Percentiles rank a stretch among this genome's conserved stretches.
Evolutionary conservation across 2,888 invertebrate genomes (phyloP).

Genomic region (Phyllotreta cruciferae): DNA sequence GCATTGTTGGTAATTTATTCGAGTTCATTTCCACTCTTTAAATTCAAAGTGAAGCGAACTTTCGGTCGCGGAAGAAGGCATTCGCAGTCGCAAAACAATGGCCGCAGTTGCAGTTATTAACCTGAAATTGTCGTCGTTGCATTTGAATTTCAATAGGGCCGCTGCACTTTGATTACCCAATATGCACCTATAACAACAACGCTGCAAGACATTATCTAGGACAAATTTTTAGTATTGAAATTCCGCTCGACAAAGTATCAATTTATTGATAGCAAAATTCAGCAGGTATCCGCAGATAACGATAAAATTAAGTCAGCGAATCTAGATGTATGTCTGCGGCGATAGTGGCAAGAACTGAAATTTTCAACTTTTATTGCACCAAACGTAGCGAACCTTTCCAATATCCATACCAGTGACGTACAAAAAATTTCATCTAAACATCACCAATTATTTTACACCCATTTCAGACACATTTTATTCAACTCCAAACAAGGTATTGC

Average conservation of each 20-base stretch:
- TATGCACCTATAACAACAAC: not conserved
- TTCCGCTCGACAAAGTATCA: conserved; percentile 1
- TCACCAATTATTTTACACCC: too few relatives aligned
- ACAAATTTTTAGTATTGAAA: too few relatives aligned
- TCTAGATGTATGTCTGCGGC: conserved; percentile 16
- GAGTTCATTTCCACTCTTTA: conserved; percentile 48
- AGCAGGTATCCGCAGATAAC: not conserved
- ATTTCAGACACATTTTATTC: too few relatives aligned
- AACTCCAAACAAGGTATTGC: too few relatives aligned
- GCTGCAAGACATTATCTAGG: too few relatives aligned
- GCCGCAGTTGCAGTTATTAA: conserved; percentile 43
- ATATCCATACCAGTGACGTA: not conserved
- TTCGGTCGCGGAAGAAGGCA: conserved; percentile 37
- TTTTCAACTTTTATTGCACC: conserved; percentile 10
- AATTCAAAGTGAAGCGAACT: conserved; percentile 44
- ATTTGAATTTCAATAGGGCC: conserved; percentile 34
- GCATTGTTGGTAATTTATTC: conserved; percentile 47
- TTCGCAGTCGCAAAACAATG: conserved; percentile 44
- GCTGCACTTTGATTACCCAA: conserved; percentile 27
- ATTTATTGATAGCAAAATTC: conserved; percentile 2
- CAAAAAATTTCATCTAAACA: too few relatives aligned
- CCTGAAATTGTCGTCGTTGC: conserved; percentile 37
- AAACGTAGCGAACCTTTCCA: not conserved
- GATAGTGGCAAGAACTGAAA: conserved; percentile 9
- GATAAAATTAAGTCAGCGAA: conserved; percentile 14